Percentiles rank a stretch among this genome's conserved stretches.
These are phyloP conservation scores for Trimorus sp. DNA, from an alignment of 2,888 invertebrate genomes.

Conservation along the genomic window DNA sequence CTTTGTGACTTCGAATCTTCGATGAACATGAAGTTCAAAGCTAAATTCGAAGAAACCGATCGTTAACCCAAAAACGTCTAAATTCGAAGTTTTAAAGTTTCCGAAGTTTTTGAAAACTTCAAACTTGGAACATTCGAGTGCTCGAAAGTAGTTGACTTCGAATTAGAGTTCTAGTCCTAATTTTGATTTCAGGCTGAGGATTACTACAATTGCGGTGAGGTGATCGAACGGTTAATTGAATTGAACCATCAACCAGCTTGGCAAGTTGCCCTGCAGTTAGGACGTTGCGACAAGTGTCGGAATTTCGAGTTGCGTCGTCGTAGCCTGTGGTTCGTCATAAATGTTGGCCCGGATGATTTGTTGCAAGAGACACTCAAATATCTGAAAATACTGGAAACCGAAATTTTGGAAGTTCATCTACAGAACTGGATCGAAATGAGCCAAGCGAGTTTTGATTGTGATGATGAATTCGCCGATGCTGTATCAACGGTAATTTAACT, in stretches of 20 bases:
- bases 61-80: no score
- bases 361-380: slow-evolving; percentile 75
- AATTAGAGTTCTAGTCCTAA: slow-evolving; percentile 5
- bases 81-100: no score
- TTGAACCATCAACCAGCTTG: slow-evolving; percentile 83
- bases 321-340: slow-evolving; percentile 78
- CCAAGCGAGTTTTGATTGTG: slow-evolving; percentile 76
- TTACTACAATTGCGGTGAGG: slow-evolving; percentile 81
- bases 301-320: slow-evolving; percentile 77
- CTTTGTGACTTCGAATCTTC: no score
- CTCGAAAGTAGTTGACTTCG: no score
- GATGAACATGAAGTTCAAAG: no score
- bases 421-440: slow-evolving; percentile 74
- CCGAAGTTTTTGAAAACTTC: no score
- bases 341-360: slow-evolving; percentile 76
- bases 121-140: no score
- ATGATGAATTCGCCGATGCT: slow-evolving; percentile 84
- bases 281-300: slow-evolving; percentile 81
- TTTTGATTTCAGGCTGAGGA: slow-evolving; percentile 78
- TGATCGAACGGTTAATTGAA: slow-evolving; percentile 82
- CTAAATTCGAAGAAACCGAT: no score
- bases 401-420: slow-evolving; percentile 76
- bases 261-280: slow-evolving; percentile 83
- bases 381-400: slow-evolving; percentile 77
- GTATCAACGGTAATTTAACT: slow-evolving; percentile 82